These are phyloP conservation scores for Cottus gobio DNA, from an alignment of 2,113 vertebrate genomes.

Conservation along the genomic window DNA sequence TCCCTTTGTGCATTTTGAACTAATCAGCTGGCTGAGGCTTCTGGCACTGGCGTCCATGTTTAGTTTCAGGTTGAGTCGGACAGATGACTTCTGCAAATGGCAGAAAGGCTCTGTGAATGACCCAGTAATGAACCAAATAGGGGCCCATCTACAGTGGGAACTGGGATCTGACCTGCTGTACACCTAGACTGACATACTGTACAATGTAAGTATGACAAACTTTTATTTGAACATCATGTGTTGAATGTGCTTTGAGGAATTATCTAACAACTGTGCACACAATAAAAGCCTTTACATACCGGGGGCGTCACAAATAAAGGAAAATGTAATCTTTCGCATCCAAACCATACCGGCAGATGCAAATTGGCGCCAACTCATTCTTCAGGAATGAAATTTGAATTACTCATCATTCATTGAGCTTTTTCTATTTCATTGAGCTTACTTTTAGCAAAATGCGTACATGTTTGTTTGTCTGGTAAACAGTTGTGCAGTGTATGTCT, in stretches of 20 bases:
- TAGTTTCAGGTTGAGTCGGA: slow-evolving; percentile 41
- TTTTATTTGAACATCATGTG: background rate
- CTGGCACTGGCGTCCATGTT: slow-evolving; percentile 38
- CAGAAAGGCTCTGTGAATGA: slow-evolving; percentile 27
- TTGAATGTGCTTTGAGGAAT: background rate
- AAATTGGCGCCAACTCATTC: background rate
- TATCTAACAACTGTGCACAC: background rate
- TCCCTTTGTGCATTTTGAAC: slow-evolving; percentile 11
- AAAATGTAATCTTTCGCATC: background rate
- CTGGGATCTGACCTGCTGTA: too few species aligned
- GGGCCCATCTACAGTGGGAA: too few species aligned
- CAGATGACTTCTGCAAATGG: slow-evolving; percentile 62
- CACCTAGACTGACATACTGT: slow-evolving; percentile 5
- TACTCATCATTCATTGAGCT: too few species aligned
- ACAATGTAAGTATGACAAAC: background rate
- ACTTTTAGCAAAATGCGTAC: background rate
- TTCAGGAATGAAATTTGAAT: background rate
- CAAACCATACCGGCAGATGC: background rate
- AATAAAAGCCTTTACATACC: background rate
- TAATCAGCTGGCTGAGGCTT: slow-evolving; percentile 13
- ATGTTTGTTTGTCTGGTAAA: too few species aligned
- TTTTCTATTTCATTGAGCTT: too few species aligned
- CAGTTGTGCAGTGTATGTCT: too few species aligned
- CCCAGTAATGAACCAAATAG: slow-evolving; percentile 26
- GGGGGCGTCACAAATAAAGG: background rate